These are phyloP conservation scores for Alligator sinensis DNA, from an alignment of 2,113 vertebrate species.

Conservation along the genomic window DNA sequence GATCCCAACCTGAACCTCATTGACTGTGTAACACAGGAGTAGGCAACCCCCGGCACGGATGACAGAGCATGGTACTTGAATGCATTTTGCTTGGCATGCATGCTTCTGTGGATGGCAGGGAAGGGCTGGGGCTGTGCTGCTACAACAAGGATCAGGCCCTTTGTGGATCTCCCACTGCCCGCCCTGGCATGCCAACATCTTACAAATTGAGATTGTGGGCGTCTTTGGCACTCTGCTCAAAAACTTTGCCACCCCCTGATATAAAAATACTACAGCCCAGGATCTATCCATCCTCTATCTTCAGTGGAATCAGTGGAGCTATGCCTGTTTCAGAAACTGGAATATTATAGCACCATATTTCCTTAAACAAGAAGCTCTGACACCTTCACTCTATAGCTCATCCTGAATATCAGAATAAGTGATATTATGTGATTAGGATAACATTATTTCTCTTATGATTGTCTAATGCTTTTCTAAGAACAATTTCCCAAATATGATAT, in stretches of 20 bases:
- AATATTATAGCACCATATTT: not conserved
- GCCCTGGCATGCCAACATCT: too few species aligned
- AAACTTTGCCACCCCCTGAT: too few species aligned
- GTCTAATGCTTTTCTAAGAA: conserved; percentile 24
- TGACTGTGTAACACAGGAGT: not conserved
- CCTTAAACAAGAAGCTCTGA: not conserved
- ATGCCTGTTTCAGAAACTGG: not conserved
- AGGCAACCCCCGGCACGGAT: too few species aligned
- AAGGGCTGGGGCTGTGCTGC: too few species aligned
- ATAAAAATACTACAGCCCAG: not conserved
- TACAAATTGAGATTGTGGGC: too few species aligned
- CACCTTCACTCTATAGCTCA: conserved; percentile 2
- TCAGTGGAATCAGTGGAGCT: not conserved
- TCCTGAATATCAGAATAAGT: not conserved
- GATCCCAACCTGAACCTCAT: not conserved
- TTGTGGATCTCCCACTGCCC: too few species aligned
- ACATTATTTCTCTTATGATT: conserved; percentile 14
- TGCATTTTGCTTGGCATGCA: too few species aligned
- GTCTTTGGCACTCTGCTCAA: too few species aligned
- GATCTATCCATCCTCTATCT: not conserved
- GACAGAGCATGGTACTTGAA: too few species aligned
- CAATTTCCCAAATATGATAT: not conserved
- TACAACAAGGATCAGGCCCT: too few species aligned
- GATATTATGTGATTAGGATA: conserved; percentile 19
- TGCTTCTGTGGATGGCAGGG: too few species aligned